phyloP scores from a whole-genome alignment of 2,797 vertebrate species.

The Hoplostethus atlanticus region DNA sequence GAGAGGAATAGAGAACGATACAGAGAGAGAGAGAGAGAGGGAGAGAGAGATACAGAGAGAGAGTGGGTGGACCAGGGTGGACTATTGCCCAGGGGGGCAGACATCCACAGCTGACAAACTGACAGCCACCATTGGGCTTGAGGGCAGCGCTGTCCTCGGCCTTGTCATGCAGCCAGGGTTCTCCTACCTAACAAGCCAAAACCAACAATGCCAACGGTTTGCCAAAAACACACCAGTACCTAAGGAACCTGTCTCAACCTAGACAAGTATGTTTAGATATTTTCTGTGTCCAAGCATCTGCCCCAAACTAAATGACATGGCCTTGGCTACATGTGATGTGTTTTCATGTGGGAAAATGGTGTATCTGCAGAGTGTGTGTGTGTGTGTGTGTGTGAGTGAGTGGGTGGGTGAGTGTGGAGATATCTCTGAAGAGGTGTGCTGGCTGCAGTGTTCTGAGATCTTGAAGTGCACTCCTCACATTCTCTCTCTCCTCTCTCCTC shows the following conservation, averaged over 20 bases:
- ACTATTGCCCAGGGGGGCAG: constrained; percentile 38
- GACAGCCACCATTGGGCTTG: constrained; percentile 38
- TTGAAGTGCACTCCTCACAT: too few species aligned
- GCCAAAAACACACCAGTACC: not conserved
- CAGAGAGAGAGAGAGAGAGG: constrained; percentile 2
- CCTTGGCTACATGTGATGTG: too few species aligned
- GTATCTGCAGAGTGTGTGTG: too few species aligned
- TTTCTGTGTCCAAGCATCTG: not conserved
- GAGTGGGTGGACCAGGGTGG: constrained; percentile 15
- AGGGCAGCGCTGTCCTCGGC: constrained; percentile 24
- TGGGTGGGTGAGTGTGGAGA: not conserved
- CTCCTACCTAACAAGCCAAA: constrained; percentile 28
- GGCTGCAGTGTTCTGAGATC: constrained; percentile 29
- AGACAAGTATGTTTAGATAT: not conserved
- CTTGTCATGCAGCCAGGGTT: constrained; percentile 51
- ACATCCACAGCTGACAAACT: constrained; percentile 56
- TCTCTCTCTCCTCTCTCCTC: constrained; percentile 6
- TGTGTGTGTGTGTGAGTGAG: too few species aligned
- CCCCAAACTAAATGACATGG: too few species aligned
- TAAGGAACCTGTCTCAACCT: not conserved
- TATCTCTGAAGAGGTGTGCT: constrained; percentile 38
- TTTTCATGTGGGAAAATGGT: too few species aligned
- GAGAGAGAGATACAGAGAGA: constrained; percentile 29
- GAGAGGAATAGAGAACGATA: constrained; percentile 14
- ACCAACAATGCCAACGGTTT: constrained; percentile 16